Evolutionary conservation across 2,888 invertebrate genomes (phyloP).

Genomic region (Pseudanteris insignis): DNA sequence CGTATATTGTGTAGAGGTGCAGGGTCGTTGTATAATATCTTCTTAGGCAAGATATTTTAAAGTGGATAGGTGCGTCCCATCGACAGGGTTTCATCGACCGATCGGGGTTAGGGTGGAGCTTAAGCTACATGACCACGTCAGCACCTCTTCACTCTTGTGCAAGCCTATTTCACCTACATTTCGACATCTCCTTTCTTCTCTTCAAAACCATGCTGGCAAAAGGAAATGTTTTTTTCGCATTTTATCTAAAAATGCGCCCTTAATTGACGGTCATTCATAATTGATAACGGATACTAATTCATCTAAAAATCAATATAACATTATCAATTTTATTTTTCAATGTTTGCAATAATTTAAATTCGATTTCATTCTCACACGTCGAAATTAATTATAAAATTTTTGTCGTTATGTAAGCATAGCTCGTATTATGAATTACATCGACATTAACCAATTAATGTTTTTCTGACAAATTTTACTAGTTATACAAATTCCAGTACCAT

Average conservation of each 20-base stretch:
- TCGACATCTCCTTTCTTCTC: slow-evolving; percentile 44
- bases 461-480: no score
- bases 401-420: no score
- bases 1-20: slow-evolving; percentile 26
- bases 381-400: no score
- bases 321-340: no score
- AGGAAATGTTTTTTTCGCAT: slow-evolving; percentile 33
- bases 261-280: no score
- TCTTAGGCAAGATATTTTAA: slow-evolving; percentile 50
- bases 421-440: no score
- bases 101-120: slow-evolving; percentile 59
- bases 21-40: slow-evolving; percentile 48
- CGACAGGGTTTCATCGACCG: slow-evolving; percentile 63
- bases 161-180: slow-evolving; percentile 58
- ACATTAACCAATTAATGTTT: no score
- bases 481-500: no score
- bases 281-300: no score
- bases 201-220: slow-evolving; percentile 32
- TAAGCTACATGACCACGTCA: slow-evolving; percentile 60
- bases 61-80: slow-evolving; percentile 53
- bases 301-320: no score
- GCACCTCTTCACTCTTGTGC: slow-evolving; percentile 57
- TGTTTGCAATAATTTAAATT: no score
- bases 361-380: no score
- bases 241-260: slow-evolving; percentile 33